A percentile compares a stretch with the other conserved stretches of the same genome.
phyloP scores from a whole-genome alignment of 2,797 vertebrate species.

The Rhabdophis nuchalis region DNA sequence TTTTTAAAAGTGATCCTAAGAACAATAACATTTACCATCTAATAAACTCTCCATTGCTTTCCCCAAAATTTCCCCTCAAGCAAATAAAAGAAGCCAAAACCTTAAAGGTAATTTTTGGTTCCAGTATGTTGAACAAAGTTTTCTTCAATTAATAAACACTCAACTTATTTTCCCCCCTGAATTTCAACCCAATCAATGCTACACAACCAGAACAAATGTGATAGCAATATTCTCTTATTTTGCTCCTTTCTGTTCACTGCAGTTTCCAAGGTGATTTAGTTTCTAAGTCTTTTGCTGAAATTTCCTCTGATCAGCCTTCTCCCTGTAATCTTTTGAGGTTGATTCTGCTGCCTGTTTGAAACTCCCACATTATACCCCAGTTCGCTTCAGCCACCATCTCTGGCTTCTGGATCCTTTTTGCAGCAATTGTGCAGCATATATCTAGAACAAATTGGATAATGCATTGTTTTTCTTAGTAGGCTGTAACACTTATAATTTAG shows the following conservation, averaged over 20 bases:
- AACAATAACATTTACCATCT: not conserved
- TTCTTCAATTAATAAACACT: not conserved
- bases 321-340: not conserved
- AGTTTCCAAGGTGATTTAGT: not conserved
- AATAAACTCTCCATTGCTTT: not conserved
- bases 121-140: not conserved
- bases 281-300: not conserved
- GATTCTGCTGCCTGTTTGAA: not conserved
- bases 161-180: not conserved
- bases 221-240: not conserved
- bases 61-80: not conserved
- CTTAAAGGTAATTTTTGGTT: not conserved
- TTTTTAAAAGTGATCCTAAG: not conserved
- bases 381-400: not conserved
- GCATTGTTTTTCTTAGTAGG: not conserved
- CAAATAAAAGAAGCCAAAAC: not conserved
- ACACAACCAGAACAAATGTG: not conserved
- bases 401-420: not conserved
- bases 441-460: not conserved
- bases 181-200: not conserved
- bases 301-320: not conserved
- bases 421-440: not conserved
- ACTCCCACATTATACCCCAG: not conserved
- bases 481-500: not conserved
- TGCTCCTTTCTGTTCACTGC: not conserved